A percentile compares a stretch with the other conserved stretches of the same genome.
Conservation (phyloP, 2,888 invertebrate species). For the Emesis russula region DNA sequence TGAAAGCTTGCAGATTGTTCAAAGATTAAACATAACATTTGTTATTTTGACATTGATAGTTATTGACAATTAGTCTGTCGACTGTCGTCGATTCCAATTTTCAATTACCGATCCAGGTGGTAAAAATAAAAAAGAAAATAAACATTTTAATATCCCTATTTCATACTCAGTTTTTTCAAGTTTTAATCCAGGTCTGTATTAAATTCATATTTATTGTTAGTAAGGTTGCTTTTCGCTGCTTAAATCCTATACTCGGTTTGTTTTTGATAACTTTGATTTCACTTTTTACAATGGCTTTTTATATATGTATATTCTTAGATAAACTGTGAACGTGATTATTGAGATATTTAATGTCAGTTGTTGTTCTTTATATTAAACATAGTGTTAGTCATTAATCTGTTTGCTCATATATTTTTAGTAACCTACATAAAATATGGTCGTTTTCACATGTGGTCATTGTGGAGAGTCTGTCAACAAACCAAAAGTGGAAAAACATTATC, state of each 20-base stretch:
- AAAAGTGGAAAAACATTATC: slow-evolving; percentile 99
- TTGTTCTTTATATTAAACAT: not conserved
- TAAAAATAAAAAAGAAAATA: not conserved
- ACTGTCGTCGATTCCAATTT: slow-evolving; percentile 8
- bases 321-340: not conserved
- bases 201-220: not conserved
- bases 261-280: not conserved
- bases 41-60: not conserved
- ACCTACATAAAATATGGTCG: slow-evolving; percentile 97
- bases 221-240: too few species aligned
- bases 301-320: not conserved
- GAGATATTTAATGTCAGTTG: not conserved
- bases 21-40: not conserved
- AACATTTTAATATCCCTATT: not conserved
- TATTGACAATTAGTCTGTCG: not conserved
- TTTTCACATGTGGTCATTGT: slow-evolving; percentile 99
- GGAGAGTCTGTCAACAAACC: slow-evolving; percentile 99
- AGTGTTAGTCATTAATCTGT: not conserved
- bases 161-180: not conserved
- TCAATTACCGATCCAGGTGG: not conserved
- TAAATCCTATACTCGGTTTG: too few species aligned
- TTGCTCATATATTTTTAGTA: not conserved
- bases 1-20: too few species aligned
- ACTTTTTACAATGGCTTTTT: not conserved
- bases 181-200: not conserved